These are phyloP conservation scores for Chlamydotis undulata DNA, from an alignment of 2,113 vertebrate genomes.

Conservation along the genomic window DNA sequence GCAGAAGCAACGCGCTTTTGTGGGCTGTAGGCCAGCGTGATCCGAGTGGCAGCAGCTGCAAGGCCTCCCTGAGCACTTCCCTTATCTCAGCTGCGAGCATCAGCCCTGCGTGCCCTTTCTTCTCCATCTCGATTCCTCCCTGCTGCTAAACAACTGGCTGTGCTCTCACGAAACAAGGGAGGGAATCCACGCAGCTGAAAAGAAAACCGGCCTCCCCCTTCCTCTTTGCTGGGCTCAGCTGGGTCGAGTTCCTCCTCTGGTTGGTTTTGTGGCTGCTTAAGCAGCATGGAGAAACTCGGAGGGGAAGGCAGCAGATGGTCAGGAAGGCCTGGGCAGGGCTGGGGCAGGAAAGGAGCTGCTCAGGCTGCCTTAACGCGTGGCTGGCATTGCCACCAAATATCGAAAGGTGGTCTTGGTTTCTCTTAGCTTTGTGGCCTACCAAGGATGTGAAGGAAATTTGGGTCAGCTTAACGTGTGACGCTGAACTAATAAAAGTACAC, in stretches of 20 bases:
- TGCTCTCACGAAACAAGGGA: neutral
- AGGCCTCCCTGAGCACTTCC: neutral
- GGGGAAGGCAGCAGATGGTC: neutral
- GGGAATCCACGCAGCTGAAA: rapidly evolving
- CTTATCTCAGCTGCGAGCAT: neutral
- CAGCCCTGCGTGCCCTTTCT: neutral
- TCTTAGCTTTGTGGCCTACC: neutral
- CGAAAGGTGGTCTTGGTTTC: neutral
- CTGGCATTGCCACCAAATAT: neutral
- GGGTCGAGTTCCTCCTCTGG: neutral
- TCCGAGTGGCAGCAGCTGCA: neutral
- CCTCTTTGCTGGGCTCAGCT: neutral
- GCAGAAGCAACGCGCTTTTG: rapidly evolving
- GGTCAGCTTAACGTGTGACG: neutral
- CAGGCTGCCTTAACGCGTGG: neutral
- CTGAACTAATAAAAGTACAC: neutral
- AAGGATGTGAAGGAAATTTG: neutral
- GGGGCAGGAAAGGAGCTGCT: neutral
- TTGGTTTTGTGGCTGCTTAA: neutral
- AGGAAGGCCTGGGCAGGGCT: neutral
- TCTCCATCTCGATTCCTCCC: neutral
- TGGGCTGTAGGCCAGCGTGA: neutral
- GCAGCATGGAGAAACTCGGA: neutral
- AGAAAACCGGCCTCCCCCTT: neutral
- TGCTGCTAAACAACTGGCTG: neutral